Conservation (phyloP, 2,888 invertebrate genomes). For the Alitta virens region DNA sequence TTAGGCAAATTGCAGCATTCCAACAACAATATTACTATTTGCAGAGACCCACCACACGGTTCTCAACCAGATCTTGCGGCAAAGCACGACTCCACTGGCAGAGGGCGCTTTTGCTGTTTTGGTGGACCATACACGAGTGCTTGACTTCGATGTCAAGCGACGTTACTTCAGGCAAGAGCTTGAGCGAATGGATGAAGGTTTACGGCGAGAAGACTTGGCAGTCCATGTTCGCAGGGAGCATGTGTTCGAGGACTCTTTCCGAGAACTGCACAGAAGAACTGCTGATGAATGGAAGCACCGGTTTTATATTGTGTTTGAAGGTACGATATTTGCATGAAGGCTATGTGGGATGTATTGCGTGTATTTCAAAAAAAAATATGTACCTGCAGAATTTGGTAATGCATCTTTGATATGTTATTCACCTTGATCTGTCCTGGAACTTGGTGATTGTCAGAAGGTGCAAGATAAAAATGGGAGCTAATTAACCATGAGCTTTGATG, state of each 20-base stretch:
- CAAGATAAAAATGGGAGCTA: too few species aligned
- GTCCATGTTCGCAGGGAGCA: conserved; percentile 80
- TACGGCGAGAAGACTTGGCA: conserved; percentile 71
- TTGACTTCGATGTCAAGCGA: conserved; percentile 87
- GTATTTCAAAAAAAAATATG: too few species aligned
- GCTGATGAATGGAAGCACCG: conserved; percentile 88
- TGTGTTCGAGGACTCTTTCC: conserved; percentile 86
- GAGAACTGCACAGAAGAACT: conserved; percentile 77
- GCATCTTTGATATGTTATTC: too few species aligned
- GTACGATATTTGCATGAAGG: conserved; percentile 56
- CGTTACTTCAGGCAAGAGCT: conserved; percentile 84
- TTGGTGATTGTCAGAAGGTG: too few species aligned
- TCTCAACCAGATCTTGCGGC: conserved; percentile 82
- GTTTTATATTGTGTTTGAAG: conserved; percentile 89
- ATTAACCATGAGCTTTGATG: too few species aligned
- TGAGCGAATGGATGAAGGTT: conserved; percentile 73
- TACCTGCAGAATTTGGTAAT: too few species aligned
- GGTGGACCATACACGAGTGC: conserved; percentile 80
- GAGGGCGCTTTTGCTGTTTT: conserved; percentile 85
- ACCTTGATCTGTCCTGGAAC: too few species aligned
- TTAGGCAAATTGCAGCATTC: too few species aligned
- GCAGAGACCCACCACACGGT: conserved; percentile 82
- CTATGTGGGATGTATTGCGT: too few species aligned
- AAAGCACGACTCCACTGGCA: conserved; percentile 69
- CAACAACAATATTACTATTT: too few species aligned